These are phyloP conservation scores for Phodopus roborovskii DNA, from an alignment of 2,113 vertebrate species.

Conservation along the genomic window DNA sequence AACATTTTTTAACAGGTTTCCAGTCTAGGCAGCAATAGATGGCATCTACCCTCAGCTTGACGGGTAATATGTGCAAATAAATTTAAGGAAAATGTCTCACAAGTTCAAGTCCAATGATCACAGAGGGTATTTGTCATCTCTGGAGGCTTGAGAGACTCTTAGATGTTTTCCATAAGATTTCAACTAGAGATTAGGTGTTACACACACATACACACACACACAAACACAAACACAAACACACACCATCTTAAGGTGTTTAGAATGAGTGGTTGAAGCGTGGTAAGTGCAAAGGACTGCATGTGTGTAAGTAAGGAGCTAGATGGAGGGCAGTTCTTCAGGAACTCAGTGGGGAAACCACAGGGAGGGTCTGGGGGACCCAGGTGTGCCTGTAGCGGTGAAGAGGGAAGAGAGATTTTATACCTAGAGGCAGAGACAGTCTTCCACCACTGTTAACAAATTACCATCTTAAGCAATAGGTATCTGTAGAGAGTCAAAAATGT, in stretches of 20 bases:
- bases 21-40: background rate
- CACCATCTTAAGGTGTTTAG: background rate
- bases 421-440: background rate
- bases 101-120: background rate
- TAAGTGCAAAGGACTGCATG: background rate
- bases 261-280: background rate
- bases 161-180: background rate
- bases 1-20: background rate
- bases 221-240: background rate
- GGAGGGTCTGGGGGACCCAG: background rate
- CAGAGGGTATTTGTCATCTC: background rate
- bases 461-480: background rate
- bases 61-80: background rate
- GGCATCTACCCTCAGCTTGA: background rate
- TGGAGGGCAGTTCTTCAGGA: background rate
- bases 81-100: background rate
- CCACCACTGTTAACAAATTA: background rate
- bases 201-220: background rate
- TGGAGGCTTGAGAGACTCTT: background rate
- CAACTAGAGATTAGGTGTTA: background rate
- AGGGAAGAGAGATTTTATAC: background rate
- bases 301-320: background rate
- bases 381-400: accelerated
- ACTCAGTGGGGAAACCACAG: background rate
- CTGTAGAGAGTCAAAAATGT: background rate